Base-by-base conservation (phyloP, 2,888 invertebrate genomes). In the Frankliniella fusca region DNA sequence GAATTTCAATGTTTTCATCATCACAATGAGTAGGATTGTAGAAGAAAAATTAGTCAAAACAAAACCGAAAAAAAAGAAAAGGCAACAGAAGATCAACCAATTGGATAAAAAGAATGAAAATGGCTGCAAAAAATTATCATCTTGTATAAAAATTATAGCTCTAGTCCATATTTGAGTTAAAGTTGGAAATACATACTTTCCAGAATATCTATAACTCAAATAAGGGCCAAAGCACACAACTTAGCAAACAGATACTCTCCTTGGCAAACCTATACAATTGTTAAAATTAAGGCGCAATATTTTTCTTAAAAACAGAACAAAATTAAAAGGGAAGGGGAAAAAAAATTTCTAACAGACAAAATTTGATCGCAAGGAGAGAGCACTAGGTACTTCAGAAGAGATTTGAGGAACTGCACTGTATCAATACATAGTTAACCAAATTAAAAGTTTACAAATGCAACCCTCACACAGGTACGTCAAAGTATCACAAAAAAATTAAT, bases 331-430 rank as follows among this genome's bases (percentile, higher is more conserved):
- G 38, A 5, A 38, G 38, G 38, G 38, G 38, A 38, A 38, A 76
- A 76, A 76, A 7, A 27, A 76, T 27, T 76, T 76, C 70, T 23
- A 76, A 27, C 18, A 76, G 70, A 61, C 70, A 27, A 27, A 27
- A 76, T 76, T 76, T 76, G 70, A 76, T 76, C 70, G 27, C 27
- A 76, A 76, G 70, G 70, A 76, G 70, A 76, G 70, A 76, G 70
- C 70, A 76, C 27, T 27, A 27, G 70, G 70, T 12, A 76, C 27
- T 10, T 27, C 10, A 76, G 12, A 27, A 54, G 54, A 54, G 54
- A 27, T 27, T 12, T 27, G 12, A 76, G 61, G 61, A 18, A 20
- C 61, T 61, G 61, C 38, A 38, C 38, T 38, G 70, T 27, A 27
- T 27, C 27, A 12, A 23, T 76, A 76, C 27, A 27, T 76, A 76